Conservation (phyloP, 2,113 vertebrate species). For the Malurus elegans region DNA sequence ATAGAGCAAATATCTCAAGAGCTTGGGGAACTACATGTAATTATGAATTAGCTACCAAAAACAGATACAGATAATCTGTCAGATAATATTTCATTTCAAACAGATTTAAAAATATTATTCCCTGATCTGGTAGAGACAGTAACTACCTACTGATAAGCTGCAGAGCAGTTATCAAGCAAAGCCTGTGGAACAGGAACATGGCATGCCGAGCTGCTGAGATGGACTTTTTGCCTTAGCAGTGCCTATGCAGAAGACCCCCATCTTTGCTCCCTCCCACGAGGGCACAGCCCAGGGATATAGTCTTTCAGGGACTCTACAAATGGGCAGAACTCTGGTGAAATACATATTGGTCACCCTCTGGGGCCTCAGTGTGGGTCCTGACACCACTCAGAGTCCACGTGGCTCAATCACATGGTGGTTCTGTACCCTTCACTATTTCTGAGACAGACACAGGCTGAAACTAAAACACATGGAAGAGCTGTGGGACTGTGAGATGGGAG, state of each 20-base stretch:
- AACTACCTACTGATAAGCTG: not conserved
- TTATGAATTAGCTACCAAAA: conserved; percentile 19
- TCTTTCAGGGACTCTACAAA: not conserved
- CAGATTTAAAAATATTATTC: not conserved
- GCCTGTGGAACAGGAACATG: fast-evolving
- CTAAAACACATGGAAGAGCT: not conserved
- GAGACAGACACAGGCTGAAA: not conserved
- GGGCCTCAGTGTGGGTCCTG: not conserved
- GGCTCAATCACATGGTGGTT: not conserved
- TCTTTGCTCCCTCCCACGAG: not conserved
- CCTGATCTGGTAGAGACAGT: not conserved
- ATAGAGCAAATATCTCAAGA: conserved; percentile 16
- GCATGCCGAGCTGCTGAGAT: not conserved
- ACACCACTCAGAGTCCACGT: not conserved
- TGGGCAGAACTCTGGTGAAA: not conserved
- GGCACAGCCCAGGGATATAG: not conserved
- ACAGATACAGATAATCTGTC: conserved; percentile 6
- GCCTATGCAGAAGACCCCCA: not conserved
- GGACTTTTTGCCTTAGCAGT: not conserved
- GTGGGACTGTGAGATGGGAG: not conserved
- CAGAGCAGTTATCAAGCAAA: not conserved
- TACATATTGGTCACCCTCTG: fast-evolving
- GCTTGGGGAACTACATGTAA: conserved; percentile 5
- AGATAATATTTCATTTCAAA: conserved; percentile 10
- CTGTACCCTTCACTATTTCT: not conserved